Base-by-base conservation (phyloP, 1,140 invertebrate genomes). In the Drosophila ambigua region DNA sequence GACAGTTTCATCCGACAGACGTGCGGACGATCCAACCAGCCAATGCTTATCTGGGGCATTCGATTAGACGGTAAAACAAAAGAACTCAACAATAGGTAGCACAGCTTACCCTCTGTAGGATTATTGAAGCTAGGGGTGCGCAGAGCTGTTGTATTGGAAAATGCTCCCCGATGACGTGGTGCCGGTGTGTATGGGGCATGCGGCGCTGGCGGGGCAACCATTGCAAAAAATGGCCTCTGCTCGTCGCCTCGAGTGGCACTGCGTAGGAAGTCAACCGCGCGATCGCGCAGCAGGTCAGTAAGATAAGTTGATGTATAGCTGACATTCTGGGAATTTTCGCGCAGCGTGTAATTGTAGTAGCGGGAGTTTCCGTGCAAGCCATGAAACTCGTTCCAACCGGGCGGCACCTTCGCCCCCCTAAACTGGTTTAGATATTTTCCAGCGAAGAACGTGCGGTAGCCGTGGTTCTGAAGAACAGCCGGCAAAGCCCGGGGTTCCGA, bases 361-460 rank as follows among this genome's bases (percentile, higher is more conserved):
- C 93, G 94, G 0, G 97, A 98, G 89, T 98, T 97, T 15, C 97
- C 96, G 53, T 96, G 93, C 15, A 97, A 92, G 1, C 96, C 96
- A 74, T 95, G 92, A 95, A 97, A 98, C 78, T 94, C 93, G 62
- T 96, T 94, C 96, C 97, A 98, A 4, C 97, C 97, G 4, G 93
- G 92, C 1, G 97, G 97, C 16, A 97, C 93, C 74, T 95, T 93
- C 26, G 92, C 74, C 0, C 94, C 93, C 2, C 95, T 95, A 91
- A 96, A 97, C 94, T 97, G 79, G 60, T 98, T 97, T 59, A 97
- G 92, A 93, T 97, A 97, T 93, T 97, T 98, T 48, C 97, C 97
- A 82, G 95, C 96, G 91, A 96, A 97, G 88, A 97, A 97, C 0
- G 96, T 97, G 8, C 85, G 93, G 87, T 97, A 97, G 3, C 94